These are phyloP conservation scores for Paramormyrops hopkinsi DNA, from an alignment of 2,797 vertebrate species.

Conservation along the genomic window DNA sequence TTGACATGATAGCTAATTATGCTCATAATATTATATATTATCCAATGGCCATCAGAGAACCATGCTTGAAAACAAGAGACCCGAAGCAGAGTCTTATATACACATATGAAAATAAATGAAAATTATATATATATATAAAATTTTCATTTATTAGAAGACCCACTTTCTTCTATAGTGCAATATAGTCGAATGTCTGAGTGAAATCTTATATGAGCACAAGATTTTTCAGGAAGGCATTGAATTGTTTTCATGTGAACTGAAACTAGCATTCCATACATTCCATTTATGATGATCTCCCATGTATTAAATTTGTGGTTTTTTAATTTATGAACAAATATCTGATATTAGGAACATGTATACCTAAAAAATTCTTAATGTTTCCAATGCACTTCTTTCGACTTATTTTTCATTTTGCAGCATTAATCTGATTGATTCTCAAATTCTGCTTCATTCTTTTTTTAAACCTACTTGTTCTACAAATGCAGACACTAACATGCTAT, in stretches of 20 bases:
- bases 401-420: neutral
- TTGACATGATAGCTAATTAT: neutral
- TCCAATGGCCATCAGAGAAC: neutral
- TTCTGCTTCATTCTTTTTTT: neutral
- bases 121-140: neutral
- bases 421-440: neutral
- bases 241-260: neutral
- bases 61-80: neutral
- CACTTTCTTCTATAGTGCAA: neutral
- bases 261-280: neutral
- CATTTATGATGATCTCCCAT: neutral
- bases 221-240: neutral
- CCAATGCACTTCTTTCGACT: neutral
- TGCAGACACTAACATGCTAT: neutral
- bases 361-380: neutral
- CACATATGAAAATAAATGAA: no score
- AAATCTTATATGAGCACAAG: neutral
- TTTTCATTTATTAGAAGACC: neutral
- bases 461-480: neutral
- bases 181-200: neutral
- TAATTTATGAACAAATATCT: neutral
- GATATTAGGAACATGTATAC: neutral
- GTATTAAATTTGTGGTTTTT: neutral
- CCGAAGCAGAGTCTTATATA: neutral
- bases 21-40: neutral